A percentile compares a stretch with the other conserved stretches of the same genome.
phyloP scores from a whole-genome alignment of 2,113 vertebrate species.

The Delphinus delphis region DNA sequence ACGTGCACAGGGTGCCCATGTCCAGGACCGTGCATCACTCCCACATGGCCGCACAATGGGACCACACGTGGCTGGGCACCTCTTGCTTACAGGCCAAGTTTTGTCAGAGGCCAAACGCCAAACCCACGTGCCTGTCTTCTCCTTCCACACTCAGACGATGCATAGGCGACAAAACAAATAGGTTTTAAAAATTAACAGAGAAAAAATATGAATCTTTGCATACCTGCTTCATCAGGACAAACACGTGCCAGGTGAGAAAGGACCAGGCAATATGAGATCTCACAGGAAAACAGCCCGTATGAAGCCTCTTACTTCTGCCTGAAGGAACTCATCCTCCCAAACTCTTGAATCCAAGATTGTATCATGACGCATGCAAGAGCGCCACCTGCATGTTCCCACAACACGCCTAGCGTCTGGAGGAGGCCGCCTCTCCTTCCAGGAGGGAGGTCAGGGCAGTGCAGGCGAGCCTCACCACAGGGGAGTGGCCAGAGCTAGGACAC shows the following conservation, averaged over 20 bases:
- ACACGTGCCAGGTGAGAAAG: neutral
- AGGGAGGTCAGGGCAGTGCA: neutral
- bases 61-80: neutral
- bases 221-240: neutral
- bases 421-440: neutral
- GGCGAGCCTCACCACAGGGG: too few species aligned
- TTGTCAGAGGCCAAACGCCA: neutral
- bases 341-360: neutral
- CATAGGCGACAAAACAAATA: neutral
- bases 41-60: fast-evolving
- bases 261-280: neutral
- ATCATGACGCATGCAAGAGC: fast-evolving
- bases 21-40: neutral
- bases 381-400: neutral
- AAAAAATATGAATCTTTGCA: neutral
- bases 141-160: neutral
- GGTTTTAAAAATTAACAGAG: neutral
- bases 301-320: neutral
- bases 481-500: neutral
- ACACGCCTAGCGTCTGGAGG: neutral
- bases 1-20: neutral
- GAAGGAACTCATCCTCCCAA: neutral
- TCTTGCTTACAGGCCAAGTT: neutral
- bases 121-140: neutral
- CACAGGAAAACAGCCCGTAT: neutral